Conservation (phyloP, 1,140 invertebrate species). For the Bombus sylvicola region DNA sequence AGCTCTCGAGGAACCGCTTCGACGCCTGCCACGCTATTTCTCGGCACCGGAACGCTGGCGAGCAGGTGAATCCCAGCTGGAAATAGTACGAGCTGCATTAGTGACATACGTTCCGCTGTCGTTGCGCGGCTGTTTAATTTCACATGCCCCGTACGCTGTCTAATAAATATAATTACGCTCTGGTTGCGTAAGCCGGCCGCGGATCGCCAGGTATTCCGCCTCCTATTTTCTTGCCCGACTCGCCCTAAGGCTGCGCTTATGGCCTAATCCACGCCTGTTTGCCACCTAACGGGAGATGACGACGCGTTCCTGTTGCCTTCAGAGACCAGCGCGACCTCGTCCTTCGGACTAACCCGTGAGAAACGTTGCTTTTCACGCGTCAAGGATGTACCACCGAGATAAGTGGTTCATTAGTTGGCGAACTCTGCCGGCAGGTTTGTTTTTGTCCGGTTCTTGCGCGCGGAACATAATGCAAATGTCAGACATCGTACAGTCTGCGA, state of each 20-base stretch:
- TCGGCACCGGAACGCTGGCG: background rate
- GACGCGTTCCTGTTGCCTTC: background rate
- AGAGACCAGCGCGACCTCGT: background rate
- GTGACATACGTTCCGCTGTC: background rate
- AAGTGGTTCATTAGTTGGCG: no score
- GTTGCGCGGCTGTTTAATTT: constrained; percentile 39
- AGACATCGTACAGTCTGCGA: no score
- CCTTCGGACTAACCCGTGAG: constrained; percentile 23
- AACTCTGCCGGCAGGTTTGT: no score
- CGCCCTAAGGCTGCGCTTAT: constrained; percentile 26
- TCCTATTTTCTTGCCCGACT: constrained; percentile 42
- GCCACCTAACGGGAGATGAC: background rate
- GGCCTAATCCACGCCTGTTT: constrained; percentile 13
- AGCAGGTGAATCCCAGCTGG: constrained; percentile 29
- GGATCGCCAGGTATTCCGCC: constrained; percentile 45
- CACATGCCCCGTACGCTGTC: constrained; percentile 11
- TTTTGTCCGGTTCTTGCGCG: background rate
- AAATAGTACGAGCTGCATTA: constrained; percentile 25
- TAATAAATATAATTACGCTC: constrained; percentile 61
- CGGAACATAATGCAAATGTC: background rate
- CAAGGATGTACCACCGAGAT: background rate
- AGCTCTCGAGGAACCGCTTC: background rate
- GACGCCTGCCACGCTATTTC: background rate
- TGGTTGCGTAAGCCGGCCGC: constrained; percentile 38
- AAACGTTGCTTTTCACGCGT: background rate